phyloP scores from a whole-genome alignment of 2,797 vertebrate genomes.

The Tadarida brasiliensis region DNA sequence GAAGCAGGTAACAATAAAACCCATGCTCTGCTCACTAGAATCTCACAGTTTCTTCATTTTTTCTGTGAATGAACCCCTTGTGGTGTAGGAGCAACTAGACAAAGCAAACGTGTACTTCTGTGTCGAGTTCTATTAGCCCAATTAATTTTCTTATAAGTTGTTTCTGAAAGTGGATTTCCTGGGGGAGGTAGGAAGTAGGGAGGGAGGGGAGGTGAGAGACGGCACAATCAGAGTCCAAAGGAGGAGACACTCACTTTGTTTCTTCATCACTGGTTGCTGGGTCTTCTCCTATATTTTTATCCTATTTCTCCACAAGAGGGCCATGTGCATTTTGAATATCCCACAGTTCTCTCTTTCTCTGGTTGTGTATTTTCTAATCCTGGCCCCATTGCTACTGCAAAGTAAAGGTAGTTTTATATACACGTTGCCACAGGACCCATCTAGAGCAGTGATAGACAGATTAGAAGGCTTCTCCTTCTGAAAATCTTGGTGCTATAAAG shows the following conservation, averaged over 20 bases:
- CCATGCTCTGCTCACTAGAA: not conserved
- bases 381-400: not conserved
- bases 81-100: not conserved
- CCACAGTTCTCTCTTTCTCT: not conserved
- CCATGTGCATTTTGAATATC: not conserved
- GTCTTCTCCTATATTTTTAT: not conserved
- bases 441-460: not conserved
- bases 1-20: not conserved
- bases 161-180: not conserved
- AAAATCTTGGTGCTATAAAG: not conserved
- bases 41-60: not conserved
- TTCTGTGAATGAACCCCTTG: not conserved
- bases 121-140: not conserved
- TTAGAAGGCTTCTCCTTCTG: not conserved
- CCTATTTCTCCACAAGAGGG: not conserved
- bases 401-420: not conserved
- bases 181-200: not conserved
- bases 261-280: not conserved
- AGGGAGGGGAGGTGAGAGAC: rapidly evolving
- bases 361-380: not conserved
- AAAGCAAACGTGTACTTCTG: not conserved
- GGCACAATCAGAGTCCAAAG: not conserved
- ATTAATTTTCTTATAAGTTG: not conserved
- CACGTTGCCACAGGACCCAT: not conserved
- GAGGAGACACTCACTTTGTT: not conserved